Percentiles rank a stretch among this genome's conserved stretches.
Conservation (phyloP, 2,888 invertebrate species). For the Hirtodrosophila histrioides region DNA sequence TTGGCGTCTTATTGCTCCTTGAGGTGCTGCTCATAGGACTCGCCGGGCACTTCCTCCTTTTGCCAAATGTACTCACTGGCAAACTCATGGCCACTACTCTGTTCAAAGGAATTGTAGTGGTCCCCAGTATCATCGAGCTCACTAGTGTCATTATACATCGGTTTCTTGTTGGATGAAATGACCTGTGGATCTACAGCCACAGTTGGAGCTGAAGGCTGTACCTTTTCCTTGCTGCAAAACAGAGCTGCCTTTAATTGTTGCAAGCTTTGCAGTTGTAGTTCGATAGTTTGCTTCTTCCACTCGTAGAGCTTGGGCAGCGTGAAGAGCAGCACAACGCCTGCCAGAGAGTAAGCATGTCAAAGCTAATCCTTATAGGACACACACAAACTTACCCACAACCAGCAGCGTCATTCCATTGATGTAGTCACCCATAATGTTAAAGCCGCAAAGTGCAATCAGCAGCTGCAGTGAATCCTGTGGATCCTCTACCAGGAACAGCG, state of each 20-base stretch:
- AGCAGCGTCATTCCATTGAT: conserved; percentile 35
- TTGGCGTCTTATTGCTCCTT: conserved; percentile 18
- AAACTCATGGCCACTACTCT: neutral
- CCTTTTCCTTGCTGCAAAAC: conserved; percentile 10
- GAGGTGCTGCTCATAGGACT: conserved; percentile 1
- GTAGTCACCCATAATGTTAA: conserved; percentile 43
- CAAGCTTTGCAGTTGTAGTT: conserved; percentile 23
- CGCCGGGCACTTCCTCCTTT: conserved; percentile 5
- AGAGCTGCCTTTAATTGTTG: conserved; percentile 13
- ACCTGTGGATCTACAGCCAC: conserved; percentile 31
- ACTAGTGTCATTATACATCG: neutral
- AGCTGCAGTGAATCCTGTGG: conserved; percentile 37
- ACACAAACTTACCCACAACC: conserved; percentile 27
- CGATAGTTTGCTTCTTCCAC: conserved; percentile 32
- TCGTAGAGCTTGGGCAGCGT: conserved; percentile 56
- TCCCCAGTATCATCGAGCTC: neutral
- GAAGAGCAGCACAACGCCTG: conserved; percentile 48
- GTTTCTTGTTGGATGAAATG: neutral
- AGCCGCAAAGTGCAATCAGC: conserved; percentile 24
- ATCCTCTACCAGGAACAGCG: conserved; percentile 42
- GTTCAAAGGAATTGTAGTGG: neutral
- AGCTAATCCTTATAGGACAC: neutral
- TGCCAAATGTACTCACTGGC: conserved; percentile 27
- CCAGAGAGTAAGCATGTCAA: neutral
- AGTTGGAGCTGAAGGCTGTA: conserved; percentile 1